phyloP scores from a whole-genome alignment of 1,140 invertebrate species.

The Nasonia giraulti region DNA sequence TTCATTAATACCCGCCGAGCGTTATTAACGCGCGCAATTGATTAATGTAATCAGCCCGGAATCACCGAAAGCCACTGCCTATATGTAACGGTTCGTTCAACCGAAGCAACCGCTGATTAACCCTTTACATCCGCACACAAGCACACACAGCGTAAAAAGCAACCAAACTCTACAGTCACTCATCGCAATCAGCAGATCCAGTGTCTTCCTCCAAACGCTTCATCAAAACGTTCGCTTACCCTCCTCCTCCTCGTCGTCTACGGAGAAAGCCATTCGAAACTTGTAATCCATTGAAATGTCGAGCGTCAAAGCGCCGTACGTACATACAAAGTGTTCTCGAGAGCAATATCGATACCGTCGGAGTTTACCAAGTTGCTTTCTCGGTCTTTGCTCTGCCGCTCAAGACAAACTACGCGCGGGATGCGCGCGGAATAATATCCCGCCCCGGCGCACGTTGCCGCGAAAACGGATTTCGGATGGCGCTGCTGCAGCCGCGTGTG shows the following conservation, averaged over 20 bases:
- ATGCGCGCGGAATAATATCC: conserved; percentile 25
- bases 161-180: neutral
- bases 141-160: no score
- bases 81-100: neutral
- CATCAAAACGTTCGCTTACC: conserved; percentile 5
- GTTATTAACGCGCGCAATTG: neutral
- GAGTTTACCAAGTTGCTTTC: conserved; percentile 1
- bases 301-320: neutral
- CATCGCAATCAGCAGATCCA: neutral
- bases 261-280: neutral
- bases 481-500: neutral
- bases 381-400: neutral
- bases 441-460: no score
- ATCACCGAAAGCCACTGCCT: no score
- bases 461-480: conserved; percentile 1
- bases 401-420: neutral
- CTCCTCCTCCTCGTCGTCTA: neutral
- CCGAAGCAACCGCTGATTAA: neutral
- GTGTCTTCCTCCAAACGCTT: neutral
- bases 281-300: neutral
- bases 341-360: neutral
- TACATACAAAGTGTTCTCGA: neutral
- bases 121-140: no score
- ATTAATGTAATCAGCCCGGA: neutral
- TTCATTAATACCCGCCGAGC: neutral